Conservation (phyloP, 2,888 invertebrate genomes). For the Watsonalla cultraria region DNA sequence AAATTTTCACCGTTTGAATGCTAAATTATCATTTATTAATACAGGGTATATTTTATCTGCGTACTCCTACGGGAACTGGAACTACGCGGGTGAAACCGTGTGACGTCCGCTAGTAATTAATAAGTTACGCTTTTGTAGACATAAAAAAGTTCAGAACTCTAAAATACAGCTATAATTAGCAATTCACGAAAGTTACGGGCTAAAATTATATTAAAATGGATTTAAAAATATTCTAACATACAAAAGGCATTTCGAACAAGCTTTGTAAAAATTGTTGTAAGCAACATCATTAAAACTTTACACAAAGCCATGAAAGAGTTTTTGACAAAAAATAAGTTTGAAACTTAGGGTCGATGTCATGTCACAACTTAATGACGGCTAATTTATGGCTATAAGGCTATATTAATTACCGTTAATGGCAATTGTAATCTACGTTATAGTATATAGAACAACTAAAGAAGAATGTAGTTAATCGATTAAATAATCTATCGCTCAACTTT, state of each 20-base stretch:
- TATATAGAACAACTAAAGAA: not conserved
- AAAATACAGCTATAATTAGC: too few relatives aligned
- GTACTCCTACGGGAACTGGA: too few relatives aligned
- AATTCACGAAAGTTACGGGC: too few relatives aligned
- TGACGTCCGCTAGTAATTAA: too few relatives aligned
- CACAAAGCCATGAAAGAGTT: not conserved
- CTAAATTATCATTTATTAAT: too few relatives aligned
- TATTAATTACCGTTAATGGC: constrained; percentile 12
- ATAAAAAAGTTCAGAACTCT: too few relatives aligned
- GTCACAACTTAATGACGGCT: constrained; percentile 6
- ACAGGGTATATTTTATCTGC: too few relatives aligned
- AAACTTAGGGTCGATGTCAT: not conserved
- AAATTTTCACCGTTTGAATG: too few relatives aligned
- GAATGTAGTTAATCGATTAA: constrained; percentile 6
- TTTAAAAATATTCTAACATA: not conserved
- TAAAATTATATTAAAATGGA: too few relatives aligned
- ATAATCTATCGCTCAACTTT: too few relatives aligned
- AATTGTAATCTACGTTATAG: constrained; percentile 7
- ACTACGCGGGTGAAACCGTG: too few relatives aligned
- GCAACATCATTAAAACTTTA: constrained; percentile 3
- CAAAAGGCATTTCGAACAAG: not conserved
- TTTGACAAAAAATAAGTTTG: not conserved
- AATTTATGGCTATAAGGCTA: constrained; percentile 9
- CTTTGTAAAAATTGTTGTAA: not conserved
- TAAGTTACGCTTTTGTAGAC: too few relatives aligned